Conservation (phyloP, 2,113 vertebrate species). For the Pao palembangensis region DNA sequence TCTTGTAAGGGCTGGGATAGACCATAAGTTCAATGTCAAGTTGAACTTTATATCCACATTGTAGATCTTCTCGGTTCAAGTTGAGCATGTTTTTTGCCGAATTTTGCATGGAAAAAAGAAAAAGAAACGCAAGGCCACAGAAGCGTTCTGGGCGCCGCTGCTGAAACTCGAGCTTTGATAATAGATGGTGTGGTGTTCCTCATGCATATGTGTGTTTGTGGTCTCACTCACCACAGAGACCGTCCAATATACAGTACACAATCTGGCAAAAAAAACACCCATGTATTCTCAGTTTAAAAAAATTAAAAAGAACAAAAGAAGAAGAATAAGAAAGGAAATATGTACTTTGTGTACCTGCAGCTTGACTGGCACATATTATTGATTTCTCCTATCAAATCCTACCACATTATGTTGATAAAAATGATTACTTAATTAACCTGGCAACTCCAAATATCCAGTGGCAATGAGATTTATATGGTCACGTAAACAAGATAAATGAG, state of each 20-base stretch:
- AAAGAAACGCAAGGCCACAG: not conserved
- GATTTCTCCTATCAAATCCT: no score
- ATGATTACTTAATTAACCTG: no score
- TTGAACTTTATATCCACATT: constrained; percentile 43
- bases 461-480: no score
- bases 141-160: not conserved
- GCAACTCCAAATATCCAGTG: not conserved
- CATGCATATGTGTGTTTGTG: not conserved
- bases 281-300: not conserved
- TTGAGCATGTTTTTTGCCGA: constrained; percentile 37
- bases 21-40: constrained; percentile 59
- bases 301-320: no score
- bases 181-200: not conserved
- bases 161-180: not conserved
- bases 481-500: no score
- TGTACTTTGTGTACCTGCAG: no score
- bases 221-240: not conserved
- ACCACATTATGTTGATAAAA: no score
- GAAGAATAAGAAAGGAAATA: no score
- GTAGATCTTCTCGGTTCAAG: constrained; percentile 36
- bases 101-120: not conserved
- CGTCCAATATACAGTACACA: not conserved
- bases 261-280: not conserved
- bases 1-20: constrained; percentile 50
- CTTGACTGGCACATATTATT: no score